Evolutionary conservation across 2,113 vertebrate genomes (phyloP).

Genomic region (Chunga burmeisteri): DNA sequence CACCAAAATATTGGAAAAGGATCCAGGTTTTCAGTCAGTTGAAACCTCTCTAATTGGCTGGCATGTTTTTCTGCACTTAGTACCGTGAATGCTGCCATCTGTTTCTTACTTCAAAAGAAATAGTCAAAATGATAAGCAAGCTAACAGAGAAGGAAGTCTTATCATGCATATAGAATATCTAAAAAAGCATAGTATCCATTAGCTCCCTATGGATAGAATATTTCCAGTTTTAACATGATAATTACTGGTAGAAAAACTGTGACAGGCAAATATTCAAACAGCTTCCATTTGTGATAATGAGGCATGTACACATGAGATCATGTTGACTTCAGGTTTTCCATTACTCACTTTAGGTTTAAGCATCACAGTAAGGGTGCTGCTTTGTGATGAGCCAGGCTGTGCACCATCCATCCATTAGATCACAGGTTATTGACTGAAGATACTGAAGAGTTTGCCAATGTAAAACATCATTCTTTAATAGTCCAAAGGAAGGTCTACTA

Average conservation of each 20-base stretch:
- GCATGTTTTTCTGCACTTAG: slow-evolving; percentile 41
- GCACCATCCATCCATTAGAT: not conserved
- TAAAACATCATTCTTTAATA: not conserved
- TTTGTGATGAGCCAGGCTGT: not conserved
- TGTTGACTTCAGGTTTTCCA: not conserved
- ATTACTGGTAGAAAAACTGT: not conserved
- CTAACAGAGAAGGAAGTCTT: slow-evolving; percentile 3
- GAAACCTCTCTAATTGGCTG: slow-evolving; percentile 52
- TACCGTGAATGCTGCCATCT: slow-evolving; percentile 58
- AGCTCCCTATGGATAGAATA: not conserved
- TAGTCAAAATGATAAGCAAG: slow-evolving; percentile 38
- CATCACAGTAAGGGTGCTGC: not conserved
- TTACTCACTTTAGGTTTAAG: not conserved
- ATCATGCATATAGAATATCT: not conserved
- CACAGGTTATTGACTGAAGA: not conserved
- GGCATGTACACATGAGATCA: not conserved
- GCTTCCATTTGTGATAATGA: not conserved
- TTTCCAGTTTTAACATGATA: not conserved
- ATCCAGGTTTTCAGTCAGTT: slow-evolving; percentile 34
- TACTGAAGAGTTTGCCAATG: not conserved
- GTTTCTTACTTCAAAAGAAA: slow-evolving; percentile 63
- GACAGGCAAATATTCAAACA: not conserved
- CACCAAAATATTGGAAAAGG: slow-evolving; percentile 23
- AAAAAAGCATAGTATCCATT: not conserved
- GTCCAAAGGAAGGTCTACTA: not conserved